Evolutionary conservation across 2,797 vertebrate species (phyloP).

Genomic region (Protosalanx chinensis): DNA sequence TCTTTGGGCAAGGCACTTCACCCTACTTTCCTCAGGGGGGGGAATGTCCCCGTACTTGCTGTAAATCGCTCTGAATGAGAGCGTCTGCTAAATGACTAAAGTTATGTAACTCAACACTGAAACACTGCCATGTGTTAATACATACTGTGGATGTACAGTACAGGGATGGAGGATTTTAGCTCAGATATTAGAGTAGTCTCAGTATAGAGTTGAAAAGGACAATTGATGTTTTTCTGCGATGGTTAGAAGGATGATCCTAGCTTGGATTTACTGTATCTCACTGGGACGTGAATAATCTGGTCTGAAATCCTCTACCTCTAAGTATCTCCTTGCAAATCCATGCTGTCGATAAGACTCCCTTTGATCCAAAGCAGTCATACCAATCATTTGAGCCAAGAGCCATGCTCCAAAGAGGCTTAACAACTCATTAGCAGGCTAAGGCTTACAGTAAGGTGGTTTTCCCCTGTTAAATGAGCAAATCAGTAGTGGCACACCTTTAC

Average conservation of each 20-base stretch:
- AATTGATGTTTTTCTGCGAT: background rate
- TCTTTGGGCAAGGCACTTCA: no score
- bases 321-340: constrained; percentile 52
- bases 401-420: constrained; percentile 71
- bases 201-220: background rate
- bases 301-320: constrained; percentile 60
- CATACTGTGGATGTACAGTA: no score
- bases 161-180: no score
- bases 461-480: background rate
- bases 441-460: constrained; percentile 63
- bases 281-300: constrained; percentile 51
- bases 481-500: constrained; percentile 31
- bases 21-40: no score
- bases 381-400: constrained; percentile 69
- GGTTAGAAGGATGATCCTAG: constrained; percentile 10
- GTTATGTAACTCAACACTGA: background rate
- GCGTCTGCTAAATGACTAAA: no score
- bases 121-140: no score
- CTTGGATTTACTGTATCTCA: constrained; percentile 33
- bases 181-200: background rate
- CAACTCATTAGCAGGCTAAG: constrained; percentile 67
- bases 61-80: no score
- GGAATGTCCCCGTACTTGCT: no score
- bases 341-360: constrained; percentile 65
- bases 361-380: constrained; percentile 70